Evolutionary conservation across 1,140 invertebrate genomes (phyloP).

Genomic region (Gonioctena quinquepunctata): DNA sequence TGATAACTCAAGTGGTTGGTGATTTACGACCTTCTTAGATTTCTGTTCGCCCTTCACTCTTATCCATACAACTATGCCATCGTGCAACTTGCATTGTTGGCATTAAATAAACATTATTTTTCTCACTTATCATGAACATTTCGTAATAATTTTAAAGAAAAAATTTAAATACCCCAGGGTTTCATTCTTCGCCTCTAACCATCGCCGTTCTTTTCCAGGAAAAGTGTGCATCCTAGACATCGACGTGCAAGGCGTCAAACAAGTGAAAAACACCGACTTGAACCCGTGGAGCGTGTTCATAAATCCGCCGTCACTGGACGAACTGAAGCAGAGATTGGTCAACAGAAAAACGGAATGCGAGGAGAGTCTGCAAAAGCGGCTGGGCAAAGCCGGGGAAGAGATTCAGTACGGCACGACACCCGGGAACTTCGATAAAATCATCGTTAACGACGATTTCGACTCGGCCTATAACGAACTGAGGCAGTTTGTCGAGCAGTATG

Average conservation of each 20-base stretch:
- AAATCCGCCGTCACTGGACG: slow-evolving; percentile 83
- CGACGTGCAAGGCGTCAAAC: slow-evolving; percentile 93
- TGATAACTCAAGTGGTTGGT: too few relatives aligned
- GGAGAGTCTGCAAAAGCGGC: slow-evolving; percentile 76
- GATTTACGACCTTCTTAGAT: too few relatives aligned
- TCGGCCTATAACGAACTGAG: slow-evolving; percentile 82
- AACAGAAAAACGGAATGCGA: slow-evolving; percentile 87
- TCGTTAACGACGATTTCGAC: slow-evolving; percentile 92
- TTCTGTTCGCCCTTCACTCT: too few relatives aligned
- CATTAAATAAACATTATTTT: too few relatives aligned
- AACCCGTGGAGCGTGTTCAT: slow-evolving; percentile 88
- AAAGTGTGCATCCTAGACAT: slow-evolving; percentile 94
- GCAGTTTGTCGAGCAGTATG: slow-evolving; percentile 59
- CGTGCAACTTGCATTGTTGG: too few relatives aligned
- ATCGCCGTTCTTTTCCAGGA: slow-evolving; percentile 53
- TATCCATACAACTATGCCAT: too few relatives aligned
- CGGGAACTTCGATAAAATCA: slow-evolving; percentile 88
- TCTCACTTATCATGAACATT: too few relatives aligned
- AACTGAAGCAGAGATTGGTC: slow-evolving; percentile 77
- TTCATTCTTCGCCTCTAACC: too few relatives aligned
- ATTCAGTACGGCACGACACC: slow-evolving; percentile 77
- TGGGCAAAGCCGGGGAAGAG: slow-evolving; percentile 75
- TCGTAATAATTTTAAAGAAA: too few relatives aligned
- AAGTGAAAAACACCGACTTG: slow-evolving; percentile 81
- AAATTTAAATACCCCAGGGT: too few relatives aligned